Conservation (phyloP, 2,888 invertebrate species). For the Eudasyphora cyanicolor region DNA sequence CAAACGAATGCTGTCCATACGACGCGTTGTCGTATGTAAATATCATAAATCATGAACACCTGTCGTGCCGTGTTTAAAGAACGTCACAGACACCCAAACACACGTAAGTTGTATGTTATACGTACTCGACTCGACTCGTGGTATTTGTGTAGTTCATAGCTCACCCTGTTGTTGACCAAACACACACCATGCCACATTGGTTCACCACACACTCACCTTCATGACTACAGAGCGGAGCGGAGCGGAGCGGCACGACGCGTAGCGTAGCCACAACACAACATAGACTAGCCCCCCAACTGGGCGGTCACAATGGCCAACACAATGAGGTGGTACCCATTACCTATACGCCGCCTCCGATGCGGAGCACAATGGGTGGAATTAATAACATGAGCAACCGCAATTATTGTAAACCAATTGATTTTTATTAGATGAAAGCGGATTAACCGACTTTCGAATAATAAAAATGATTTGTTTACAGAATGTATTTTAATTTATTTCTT, state of each 20-base stretch:
- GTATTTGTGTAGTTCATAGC: no score
- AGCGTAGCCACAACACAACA: no score
- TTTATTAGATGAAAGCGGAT: no score
- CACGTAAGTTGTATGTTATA: conserved; percentile 16
- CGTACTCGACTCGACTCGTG: conserved; percentile 18
- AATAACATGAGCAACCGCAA: no score
- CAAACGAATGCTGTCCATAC: not conserved
- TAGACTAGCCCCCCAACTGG: not conserved
- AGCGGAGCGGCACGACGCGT: no score
- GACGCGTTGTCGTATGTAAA: conserved; percentile 42
- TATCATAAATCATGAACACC: conserved; percentile 79
- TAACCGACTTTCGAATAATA: no score
- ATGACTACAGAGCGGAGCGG: no score
- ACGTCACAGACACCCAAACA: conserved; percentile 11
- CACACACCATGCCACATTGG: conserved; percentile 1
- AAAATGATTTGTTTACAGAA: no score
- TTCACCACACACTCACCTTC: not conserved
- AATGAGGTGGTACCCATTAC: not conserved
- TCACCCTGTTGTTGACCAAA: conserved; percentile 39
- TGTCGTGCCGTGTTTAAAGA: conserved; percentile 66
- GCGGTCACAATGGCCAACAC: conserved; percentile 9
- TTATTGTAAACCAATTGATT: no score
- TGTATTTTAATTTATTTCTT: no score
- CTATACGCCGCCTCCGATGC: no score
- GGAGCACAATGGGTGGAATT: no score